phyloP scores from a whole-genome alignment of 2,113 vertebrate genomes.

The Coturnix japonica region DNA sequence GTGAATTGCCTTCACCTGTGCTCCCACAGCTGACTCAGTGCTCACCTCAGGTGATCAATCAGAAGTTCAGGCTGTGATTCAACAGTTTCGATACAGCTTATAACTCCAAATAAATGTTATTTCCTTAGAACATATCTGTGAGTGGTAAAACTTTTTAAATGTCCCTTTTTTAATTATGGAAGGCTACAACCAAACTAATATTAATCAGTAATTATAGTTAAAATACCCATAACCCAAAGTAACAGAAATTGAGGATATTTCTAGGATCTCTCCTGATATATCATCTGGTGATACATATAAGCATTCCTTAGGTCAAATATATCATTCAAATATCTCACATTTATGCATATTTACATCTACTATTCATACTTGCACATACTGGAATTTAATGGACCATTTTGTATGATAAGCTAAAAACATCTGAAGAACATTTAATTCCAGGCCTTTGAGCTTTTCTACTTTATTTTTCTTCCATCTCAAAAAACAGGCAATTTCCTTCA shows the following conservation, averaged over 20 bases:
- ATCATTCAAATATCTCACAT: background rate
- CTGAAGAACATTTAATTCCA: background rate
- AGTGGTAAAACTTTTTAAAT: background rate
- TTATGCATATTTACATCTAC: background rate
- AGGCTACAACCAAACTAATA: fast-evolving
- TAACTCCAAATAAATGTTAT: background rate
- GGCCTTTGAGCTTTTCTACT: background rate
- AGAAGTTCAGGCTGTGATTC: no score
- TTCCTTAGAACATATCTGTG: background rate
- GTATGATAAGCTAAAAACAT: background rate
- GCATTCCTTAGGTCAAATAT: background rate
- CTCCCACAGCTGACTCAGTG: no score
- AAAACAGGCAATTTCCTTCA: background rate
- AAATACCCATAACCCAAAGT: background rate
- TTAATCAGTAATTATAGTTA: background rate
- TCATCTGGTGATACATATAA: background rate
- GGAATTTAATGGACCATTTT: background rate
- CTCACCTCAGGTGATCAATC: no score
- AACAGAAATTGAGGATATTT: background rate
- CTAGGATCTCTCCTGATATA: background rate
- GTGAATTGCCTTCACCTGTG: no score
- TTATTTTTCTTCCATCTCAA: background rate
- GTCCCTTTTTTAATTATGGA: background rate
- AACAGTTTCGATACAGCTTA: background rate
- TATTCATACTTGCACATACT: background rate